phyloP scores from a whole-genome alignment of 1,140 invertebrate genomes.

The Oryctes rhinoceros region DNA sequence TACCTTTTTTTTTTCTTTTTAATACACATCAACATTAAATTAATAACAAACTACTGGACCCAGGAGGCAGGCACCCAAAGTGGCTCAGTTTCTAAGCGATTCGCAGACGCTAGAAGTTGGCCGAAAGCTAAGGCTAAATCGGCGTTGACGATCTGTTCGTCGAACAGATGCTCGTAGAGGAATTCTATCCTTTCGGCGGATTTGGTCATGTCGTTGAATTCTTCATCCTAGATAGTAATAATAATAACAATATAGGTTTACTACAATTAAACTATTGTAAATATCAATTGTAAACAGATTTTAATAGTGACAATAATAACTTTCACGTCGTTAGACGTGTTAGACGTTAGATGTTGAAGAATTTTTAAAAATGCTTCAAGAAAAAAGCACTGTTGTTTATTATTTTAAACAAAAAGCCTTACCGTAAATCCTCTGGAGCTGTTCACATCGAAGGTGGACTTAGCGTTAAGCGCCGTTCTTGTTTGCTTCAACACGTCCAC shows the following conservation, averaged over 20 bases:
- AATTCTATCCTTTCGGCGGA: constrained; percentile 91
- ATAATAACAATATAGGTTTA: no score
- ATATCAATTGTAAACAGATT: no score
- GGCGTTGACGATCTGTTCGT: constrained; percentile 91
- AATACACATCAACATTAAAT: constrained; percentile 27
- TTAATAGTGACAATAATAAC: constrained; percentile 49
- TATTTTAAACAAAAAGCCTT: constrained; percentile 51
- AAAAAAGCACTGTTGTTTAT: no score
- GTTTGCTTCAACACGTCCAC: constrained; percentile 86
- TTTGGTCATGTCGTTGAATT: constrained; percentile 89
- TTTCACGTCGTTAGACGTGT: neutral
- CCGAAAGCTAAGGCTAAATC: constrained; percentile 88
- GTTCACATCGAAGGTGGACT: constrained; percentile 89
- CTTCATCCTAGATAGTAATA: constrained; percentile 78
- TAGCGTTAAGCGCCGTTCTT: constrained; percentile 79
- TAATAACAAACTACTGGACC: constrained; percentile 74
- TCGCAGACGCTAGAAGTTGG: constrained; percentile 82
- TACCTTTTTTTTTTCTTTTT: neutral
- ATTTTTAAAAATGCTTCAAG: no score
- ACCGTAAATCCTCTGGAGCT: constrained; percentile 91
- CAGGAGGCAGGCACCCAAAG: constrained; percentile 96
- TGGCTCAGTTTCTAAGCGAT: constrained; percentile 90
- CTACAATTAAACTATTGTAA: no score
- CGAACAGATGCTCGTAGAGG: constrained; percentile 94
- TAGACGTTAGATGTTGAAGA: neutral